These are phyloP conservation scores for Mesembrinibis cayennensis DNA, from an alignment of 2,113 vertebrate genomes.

Conservation along the genomic window DNA sequence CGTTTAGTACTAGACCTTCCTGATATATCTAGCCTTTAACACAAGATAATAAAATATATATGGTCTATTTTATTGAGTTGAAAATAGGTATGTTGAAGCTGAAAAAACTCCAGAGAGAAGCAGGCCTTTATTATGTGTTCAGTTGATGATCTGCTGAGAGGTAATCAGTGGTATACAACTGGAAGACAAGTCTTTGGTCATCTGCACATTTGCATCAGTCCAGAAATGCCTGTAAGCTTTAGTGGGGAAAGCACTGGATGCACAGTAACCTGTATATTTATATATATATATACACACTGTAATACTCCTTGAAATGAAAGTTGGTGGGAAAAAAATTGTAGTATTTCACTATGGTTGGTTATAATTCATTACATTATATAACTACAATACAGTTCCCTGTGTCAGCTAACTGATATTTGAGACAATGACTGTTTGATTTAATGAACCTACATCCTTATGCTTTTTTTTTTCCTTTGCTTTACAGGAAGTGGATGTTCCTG, in stretches of 20 bases:
- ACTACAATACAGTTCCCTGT: neutral
- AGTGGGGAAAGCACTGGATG: neutral
- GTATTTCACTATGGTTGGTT: neutral
- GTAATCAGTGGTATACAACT: neutral
- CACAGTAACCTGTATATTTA: neutral
- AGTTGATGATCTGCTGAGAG: neutral
- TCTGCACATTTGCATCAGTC: neutral
- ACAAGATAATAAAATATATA: neutral
- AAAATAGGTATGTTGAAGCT: neutral
- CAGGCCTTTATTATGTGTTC: neutral
- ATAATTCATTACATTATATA: neutral
- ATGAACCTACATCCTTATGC: neutral
- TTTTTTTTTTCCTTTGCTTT: constrained; percentile 25
- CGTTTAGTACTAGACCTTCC: neutral
- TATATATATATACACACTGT: too few species aligned
- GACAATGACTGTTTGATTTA: neutral
- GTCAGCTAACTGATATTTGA: neutral
- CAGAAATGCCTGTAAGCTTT: neutral
- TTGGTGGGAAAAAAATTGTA: neutral
- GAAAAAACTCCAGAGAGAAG: neutral
- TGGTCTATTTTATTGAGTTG: neutral
- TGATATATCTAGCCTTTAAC: neutral
- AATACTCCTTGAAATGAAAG: neutral
- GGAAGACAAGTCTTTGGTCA: neutral
- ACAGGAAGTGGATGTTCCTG: constrained; percentile 89